phyloP scores from a whole-genome alignment of 37 sponge, comb jelly and placozoan species.

The Agelas oroides region DNA sequence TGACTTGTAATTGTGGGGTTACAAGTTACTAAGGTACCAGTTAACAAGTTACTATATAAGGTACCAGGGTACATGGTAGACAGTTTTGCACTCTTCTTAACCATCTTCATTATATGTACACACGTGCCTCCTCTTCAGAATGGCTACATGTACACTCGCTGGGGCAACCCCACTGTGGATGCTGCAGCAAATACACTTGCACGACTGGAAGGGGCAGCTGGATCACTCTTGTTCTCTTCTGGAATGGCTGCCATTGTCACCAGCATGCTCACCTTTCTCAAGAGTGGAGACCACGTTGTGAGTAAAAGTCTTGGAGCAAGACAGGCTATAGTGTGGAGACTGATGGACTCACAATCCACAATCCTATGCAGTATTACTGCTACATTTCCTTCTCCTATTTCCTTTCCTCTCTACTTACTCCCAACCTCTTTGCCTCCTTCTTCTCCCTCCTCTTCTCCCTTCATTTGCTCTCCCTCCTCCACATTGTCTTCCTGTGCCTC shows the following conservation, averaged over 20 bases:
- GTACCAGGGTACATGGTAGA: too few species aligned
- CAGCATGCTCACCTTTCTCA: constrained; percentile 41
- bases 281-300: constrained; percentile 71
- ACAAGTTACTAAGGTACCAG: too few species aligned
- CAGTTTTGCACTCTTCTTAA: not conserved
- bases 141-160: constrained; percentile 66
- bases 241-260: constrained; percentile 66
- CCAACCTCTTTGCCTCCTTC: not conserved
- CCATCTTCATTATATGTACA: not conserved
- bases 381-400: too few species aligned
- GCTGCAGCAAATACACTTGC: constrained; percentile 39
- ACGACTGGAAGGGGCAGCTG: constrained; percentile 60
- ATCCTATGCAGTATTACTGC: too few species aligned
- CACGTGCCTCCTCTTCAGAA: not conserved
- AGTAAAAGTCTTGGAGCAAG: too few species aligned
- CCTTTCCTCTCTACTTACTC: not conserved
- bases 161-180: constrained; percentile 66
- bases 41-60: too few species aligned
- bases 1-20: too few species aligned
- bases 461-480: not conserved
- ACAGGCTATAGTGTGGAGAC: too few species aligned
- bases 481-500: not conserved
- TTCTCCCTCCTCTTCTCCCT: not conserved
- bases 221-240: constrained; percentile 59
- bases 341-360: too few species aligned